Evolutionary conservation across 2,797 vertebrate genomes (phyloP), one percentile per base, ranked within the genome.

Genomic region (Sebastes variabilis): DNA sequence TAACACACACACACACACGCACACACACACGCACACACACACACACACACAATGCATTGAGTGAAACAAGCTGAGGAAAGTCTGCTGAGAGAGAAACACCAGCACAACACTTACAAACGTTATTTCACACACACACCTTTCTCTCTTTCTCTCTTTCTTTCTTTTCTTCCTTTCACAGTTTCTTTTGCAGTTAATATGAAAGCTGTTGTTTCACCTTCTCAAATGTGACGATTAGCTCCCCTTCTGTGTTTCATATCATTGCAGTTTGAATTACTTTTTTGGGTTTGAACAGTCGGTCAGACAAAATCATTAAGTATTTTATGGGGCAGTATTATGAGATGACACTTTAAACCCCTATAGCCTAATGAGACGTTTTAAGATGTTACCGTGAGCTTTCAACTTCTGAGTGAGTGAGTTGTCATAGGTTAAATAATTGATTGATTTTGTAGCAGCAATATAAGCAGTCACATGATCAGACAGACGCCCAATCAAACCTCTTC

Each of bases 1-100:
- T 46, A 61, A n/a, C 58, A 42, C 72, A 25, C 72, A 24, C 75
- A 25, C 67, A 22, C 73, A 29, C 54, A 66, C 66, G 64, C 68
- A 67, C 80, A 70, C 79, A 71, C 74, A 42, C 81, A 66, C 24
- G 46, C 61, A 73, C 61, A 68, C 60, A 34, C 70, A 32, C 71
- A 74, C 60, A 66, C 49, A 75, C 25, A 42, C 52, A 66, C 52
- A 20, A 24, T 29, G 10, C 73, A 56, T 13, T 8, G 56, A 58
- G 20, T 55, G 46, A 76, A 61, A 54, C 42, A 16, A 46, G 46
- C 27, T 16, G n/a, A 22, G 22, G 11, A 27, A 36, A 25, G 72
- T 34, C 36, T 46, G 59, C 32, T 18, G 24, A 30, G 36, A 66
- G 52, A 66, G 52, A 38, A 5, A 29, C 24, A 52, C 11, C 65